Evolutionary conservation across 2,113 vertebrate species (phyloP).

Genomic region (Microcebus lehilahytsara): DNA sequence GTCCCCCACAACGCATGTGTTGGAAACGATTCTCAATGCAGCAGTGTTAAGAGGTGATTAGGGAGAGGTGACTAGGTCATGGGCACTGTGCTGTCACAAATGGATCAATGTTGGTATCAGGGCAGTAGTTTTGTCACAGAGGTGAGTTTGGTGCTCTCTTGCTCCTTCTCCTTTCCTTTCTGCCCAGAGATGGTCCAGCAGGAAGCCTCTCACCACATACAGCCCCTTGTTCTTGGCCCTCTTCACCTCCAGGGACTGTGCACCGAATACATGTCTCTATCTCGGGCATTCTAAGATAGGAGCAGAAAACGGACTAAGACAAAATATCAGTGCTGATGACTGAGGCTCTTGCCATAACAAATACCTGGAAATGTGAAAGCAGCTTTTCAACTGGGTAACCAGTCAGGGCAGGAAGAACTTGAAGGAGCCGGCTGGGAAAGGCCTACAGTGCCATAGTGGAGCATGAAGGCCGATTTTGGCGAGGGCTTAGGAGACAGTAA

Average conservation of each 20-base stretch:
- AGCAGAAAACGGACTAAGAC: neutral
- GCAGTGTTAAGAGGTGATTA: too few relatives aligned
- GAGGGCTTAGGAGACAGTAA: neutral
- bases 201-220: neutral
- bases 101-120: neutral
- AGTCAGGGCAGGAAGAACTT: neutral
- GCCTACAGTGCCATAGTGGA: neutral
- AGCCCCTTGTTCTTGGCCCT: neutral
- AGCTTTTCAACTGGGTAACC: neutral
- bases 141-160: neutral
- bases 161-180: neutral
- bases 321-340: neutral
- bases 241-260: neutral
- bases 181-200: neutral
- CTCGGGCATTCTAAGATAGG: neutral
- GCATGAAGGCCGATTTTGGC: neutral
- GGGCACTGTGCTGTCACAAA: too few relatives aligned
- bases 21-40: too few relatives aligned
- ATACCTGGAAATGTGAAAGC: neutral
- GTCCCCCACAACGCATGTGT: too few relatives aligned
- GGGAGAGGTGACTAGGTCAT: too few relatives aligned
- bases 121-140: neutral
- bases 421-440: neutral
- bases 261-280: neutral
- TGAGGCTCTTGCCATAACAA: neutral